A percentile compares a stretch with the other conserved stretches of the same genome.
Evolutionary conservation across 2,113 vertebrate species (phyloP).

Genomic region (Tachysurus vachellii): DNA sequence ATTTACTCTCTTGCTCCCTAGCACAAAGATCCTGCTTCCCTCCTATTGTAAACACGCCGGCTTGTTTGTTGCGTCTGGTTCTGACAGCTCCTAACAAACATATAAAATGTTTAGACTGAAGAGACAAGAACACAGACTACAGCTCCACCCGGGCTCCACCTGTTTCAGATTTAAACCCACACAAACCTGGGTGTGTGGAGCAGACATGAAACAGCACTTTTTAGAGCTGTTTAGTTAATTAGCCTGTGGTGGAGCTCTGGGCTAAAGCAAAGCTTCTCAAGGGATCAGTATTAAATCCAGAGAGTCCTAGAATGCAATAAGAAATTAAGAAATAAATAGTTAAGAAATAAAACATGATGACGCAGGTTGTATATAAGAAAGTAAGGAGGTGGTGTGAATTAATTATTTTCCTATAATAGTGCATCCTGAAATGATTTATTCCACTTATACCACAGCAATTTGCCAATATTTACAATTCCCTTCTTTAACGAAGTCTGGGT

Average conservation of each 20-base stretch:
- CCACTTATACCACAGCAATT: background rate
- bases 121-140: slow-evolving; percentile 14
- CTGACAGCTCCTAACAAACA: slow-evolving; percentile 37
- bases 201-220: slow-evolving; percentile 30
- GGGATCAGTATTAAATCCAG: background rate
- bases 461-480: background rate
- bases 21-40: slow-evolving; percentile 15
- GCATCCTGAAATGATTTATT: background rate
- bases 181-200: slow-evolving; percentile 20
- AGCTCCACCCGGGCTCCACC: background rate
- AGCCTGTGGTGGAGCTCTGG: slow-evolving; percentile 38
- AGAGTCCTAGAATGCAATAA: background rate
- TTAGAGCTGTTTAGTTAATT: slow-evolving; percentile 12
- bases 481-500: background rate
- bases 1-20: background rate
- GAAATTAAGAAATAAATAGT: background rate
- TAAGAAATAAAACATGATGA: background rate
- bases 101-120: slow-evolving; percentile 57
- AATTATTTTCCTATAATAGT: background rate
- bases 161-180: slow-evolving; percentile 31
- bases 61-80: slow-evolving; percentile 27
- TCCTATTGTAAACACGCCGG: slow-evolving; percentile 23
- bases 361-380: background rate
- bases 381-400: background rate
- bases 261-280: background rate